A percentile compares a stretch with the other conserved stretches of the same genome.
phyloP scores from a whole-genome alignment of 2,888 invertebrate genomes.

The Bellardia bayeri region DNA sequence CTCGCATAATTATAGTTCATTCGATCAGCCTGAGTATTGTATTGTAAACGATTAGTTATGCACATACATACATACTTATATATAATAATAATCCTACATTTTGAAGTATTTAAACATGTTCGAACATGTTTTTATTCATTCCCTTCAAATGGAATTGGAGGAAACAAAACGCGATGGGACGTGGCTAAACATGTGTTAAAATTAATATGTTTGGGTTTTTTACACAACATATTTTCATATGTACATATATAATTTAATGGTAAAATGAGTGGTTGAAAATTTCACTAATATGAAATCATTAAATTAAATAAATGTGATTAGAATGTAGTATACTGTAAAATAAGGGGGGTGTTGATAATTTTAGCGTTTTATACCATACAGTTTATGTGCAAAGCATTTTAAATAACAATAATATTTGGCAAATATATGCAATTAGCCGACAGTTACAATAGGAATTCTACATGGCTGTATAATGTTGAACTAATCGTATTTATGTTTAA shows the following conservation, averaged over 20 bases:
- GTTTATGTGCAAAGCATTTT: background rate
- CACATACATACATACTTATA: too few species aligned
- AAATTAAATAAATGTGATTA: background rate
- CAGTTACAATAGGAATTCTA: too few species aligned
- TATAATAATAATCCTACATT: too few species aligned
- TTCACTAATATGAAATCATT: slow-evolving; percentile 24
- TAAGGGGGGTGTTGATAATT: background rate
- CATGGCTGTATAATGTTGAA: too few species aligned
- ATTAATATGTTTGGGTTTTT: slow-evolving; percentile 12
- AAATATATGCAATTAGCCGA: background rate
- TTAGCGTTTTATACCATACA: background rate
- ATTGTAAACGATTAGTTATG: too few species aligned
- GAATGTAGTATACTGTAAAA: too few species aligned
- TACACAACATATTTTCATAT: background rate
- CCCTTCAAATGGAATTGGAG: background rate
- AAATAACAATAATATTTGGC: background rate
- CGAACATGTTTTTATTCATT: background rate
- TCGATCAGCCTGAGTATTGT: too few species aligned
- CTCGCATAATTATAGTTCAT: background rate
- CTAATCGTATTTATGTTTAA: too few species aligned
- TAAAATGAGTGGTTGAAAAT: slow-evolving; percentile 16
- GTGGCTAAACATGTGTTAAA: slow-evolving; percentile 38
- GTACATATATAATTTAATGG: background rate
- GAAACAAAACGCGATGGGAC: background rate
- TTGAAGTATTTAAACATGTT: background rate